These are phyloP conservation scores for Nerophis ophidion DNA, from an alignment of 2,113 vertebrate species.

Conservation along the genomic window DNA sequence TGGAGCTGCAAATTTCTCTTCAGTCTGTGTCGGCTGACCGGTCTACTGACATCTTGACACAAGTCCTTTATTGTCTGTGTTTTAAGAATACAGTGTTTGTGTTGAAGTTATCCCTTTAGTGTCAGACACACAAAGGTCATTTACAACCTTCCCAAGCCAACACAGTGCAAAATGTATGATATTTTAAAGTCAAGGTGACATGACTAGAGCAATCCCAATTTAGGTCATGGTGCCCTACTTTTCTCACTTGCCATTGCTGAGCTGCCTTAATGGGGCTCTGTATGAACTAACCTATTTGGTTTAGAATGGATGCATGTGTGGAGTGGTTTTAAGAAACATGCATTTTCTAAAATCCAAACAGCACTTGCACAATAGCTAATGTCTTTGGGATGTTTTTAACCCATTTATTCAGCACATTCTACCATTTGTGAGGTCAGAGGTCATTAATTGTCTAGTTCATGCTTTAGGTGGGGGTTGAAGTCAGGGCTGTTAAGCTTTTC, in stretches of 20 bases:
- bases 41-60: background rate
- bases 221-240: slow-evolving; percentile 61
- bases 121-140: slow-evolving; percentile 1
- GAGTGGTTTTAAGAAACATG: slow-evolving; percentile 15
- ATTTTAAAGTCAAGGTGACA: background rate
- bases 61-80: background rate
- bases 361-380: background rate
- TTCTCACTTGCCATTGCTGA: slow-evolving; percentile 32
- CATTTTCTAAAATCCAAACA: background rate
- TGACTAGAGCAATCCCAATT: slow-evolving; percentile 29
- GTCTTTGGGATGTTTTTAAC: too few species aligned
- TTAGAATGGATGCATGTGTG: slow-evolving; percentile 28
- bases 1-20: background rate
- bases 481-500: too few species aligned
- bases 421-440: too few species aligned
- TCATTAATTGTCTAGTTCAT: too few species aligned
- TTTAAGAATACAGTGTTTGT: slow-evolving; percentile 6
- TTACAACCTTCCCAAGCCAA: slow-evolving; percentile 6
- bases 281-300: slow-evolving; percentile 44
- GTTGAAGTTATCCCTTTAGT: background rate
- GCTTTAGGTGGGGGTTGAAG: too few species aligned
- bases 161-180: background rate
- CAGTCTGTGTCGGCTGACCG: background rate
- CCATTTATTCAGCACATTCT: background rate
- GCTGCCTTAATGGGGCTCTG: slow-evolving; percentile 31